phyloP scores from a whole-genome alignment of 2,113 vertebrate genomes.

The Festucalex cinctus region DNA sequence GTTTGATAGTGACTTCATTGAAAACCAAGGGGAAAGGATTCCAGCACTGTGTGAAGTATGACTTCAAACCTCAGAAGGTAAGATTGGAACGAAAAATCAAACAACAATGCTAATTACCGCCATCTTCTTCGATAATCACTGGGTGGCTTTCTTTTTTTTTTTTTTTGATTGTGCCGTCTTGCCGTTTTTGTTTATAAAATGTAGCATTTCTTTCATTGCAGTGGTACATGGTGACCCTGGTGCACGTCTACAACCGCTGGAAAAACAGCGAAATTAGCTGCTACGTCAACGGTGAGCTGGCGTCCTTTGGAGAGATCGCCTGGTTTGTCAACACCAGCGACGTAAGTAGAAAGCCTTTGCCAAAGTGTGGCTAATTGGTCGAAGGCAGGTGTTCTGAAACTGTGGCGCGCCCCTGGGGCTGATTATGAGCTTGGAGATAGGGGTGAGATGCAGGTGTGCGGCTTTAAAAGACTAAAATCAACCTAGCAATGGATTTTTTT shows the following conservation, averaged over 20 bases:
- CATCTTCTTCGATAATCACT: background rate
- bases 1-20: constrained; percentile 93
- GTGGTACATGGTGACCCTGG: constrained; percentile 99
- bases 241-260: constrained; percentile 97
- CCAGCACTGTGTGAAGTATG: constrained; percentile 97
- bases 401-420: background rate
- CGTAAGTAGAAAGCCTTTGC: constrained; percentile 74
- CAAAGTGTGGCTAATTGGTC: background rate
- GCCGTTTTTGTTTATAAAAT: background rate
- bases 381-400: background rate
- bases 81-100: background rate
- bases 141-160: background rate
- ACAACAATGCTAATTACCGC: background rate
- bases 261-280: constrained; percentile 98
- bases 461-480: background rate
- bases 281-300: constrained; percentile 93
- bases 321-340: constrained; percentile 98
- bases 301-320: constrained; percentile 93
- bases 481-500: background rate
- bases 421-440: background rate
- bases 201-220: constrained; percentile 51
- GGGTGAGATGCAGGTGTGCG: background rate
- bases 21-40: constrained; percentile 98
- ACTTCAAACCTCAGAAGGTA: constrained; percentile 99
- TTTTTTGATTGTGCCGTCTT: background rate